Percentiles rank a stretch among this genome's conserved stretches.
phyloP scores from a whole-genome alignment of 2,797 vertebrate species.

The Myioborus melanocephalus region DNA sequence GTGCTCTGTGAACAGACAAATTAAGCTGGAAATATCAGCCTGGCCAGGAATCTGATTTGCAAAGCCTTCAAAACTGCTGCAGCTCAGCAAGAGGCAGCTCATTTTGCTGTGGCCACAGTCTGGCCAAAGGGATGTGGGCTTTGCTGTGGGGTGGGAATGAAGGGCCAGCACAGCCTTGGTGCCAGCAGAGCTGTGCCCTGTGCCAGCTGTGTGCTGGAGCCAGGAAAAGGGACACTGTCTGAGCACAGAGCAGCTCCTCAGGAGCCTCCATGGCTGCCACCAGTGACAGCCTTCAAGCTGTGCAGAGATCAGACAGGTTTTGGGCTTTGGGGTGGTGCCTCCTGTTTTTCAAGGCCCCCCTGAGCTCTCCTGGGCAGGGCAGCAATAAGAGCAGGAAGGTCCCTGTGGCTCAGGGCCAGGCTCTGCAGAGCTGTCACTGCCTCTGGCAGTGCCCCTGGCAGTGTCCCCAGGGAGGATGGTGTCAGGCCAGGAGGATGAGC shows the following conservation, averaged over 20 bases:
- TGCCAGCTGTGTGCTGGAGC: neutral
- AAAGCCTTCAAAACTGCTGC: neutral
- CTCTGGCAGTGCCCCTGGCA: neutral
- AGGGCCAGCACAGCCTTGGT: neutral
- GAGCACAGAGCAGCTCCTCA: neutral
- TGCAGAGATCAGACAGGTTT: neutral
- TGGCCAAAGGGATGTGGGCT: neutral
- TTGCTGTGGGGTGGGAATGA: fast-evolving
- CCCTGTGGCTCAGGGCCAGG: neutral
- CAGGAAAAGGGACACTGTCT: neutral
- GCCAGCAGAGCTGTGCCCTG: neutral
- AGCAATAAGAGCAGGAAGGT: neutral
- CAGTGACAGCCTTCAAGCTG: neutral
- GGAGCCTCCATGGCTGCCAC: neutral
- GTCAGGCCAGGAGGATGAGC: neutral
- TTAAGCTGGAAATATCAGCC: neutral
- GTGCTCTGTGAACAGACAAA: neutral
- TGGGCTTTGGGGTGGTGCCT: neutral
- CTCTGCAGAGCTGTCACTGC: neutral
- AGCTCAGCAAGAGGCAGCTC: neutral
- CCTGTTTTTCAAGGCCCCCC: neutral
- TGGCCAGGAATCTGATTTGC: neutral
- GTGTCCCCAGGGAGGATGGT: neutral
- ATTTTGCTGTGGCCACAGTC: fast-evolving
- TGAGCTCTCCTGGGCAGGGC: neutral